Base-by-base conservation (phyloP, 2,888 invertebrate genomes). In the Matsumyia berberina region DNA sequence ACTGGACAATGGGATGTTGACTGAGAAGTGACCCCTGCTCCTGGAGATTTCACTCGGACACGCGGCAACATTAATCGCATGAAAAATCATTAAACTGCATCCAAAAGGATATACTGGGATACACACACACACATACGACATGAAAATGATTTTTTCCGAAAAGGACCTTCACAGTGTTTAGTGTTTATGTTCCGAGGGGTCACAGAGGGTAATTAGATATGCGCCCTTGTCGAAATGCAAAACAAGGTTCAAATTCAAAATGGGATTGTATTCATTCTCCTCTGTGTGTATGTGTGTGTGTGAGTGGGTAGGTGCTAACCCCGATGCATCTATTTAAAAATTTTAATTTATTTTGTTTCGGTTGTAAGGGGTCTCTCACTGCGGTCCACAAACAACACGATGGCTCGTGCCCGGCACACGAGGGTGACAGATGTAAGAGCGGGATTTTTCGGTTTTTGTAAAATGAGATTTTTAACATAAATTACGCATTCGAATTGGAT, bases 391-490 rank as follows among this genome's bases (percentile, higher is more conserved):
- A 42, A 51, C 29, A 51, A 76, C 17, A 37, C 37, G 51, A 1
- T 73, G 85, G 80, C 85, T 85, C 85, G 85, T 85, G 85, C 80
- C 80, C 37, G 64, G 35, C 73, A 57, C 77, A 37, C 66, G 64
- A 79, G 49, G 64, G 79, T 60, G 85, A 85, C 85, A 85, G 85
- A 85, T 85, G 80, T 76, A 85, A 80, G 80, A 69, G 74, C 80
- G 74, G 83, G 80, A 85, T 85, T 80, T 85, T 69, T 69, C 60
- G 73, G 62, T 83, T 81, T 72, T 64, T 85, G 85, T 80, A 72
- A 85, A 85, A 80, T 85, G 85, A 85, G 80, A 80, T 85, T 85
- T 85, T 66, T 51, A 80, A 76, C 85, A 85, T 85, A 85, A 85
- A 85, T 85, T 85, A 85, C 70, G 74, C 80, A 70, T 80, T 85